These are phyloP conservation scores for Gnathonemus longibarbis DNA, from an alignment of 2,113 vertebrate species.

Conservation along the genomic window DNA sequence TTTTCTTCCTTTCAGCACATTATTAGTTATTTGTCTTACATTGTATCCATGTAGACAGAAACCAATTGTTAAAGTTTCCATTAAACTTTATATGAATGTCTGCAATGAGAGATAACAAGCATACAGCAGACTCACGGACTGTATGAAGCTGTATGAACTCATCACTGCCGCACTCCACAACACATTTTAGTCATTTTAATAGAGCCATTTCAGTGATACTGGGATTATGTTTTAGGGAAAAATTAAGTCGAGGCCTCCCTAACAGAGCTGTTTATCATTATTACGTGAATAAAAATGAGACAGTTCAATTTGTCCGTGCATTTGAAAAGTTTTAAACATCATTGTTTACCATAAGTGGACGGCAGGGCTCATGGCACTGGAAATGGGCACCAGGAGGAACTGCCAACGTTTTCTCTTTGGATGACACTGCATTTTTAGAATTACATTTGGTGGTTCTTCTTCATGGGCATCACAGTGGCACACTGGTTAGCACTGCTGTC, in stretches of 20 bases:
- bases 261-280: constrained; percentile 30
- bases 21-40: not conserved
- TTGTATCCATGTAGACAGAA: not conserved
- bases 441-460: not conserved
- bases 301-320: constrained; percentile 27
- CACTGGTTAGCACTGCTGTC: not conserved
- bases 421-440: not conserved
- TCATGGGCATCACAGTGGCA: not conserved
- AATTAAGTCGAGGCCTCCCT: constrained; percentile 30
- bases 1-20: not conserved
- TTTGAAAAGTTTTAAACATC: constrained; percentile 26
- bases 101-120: constrained; percentile 19
- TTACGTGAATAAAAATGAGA: constrained; percentile 30
- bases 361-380: constrained; percentile 21
- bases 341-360: constrained; percentile 31
- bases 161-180: constrained; percentile 12
- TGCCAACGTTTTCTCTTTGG: constrained; percentile 19
- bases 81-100: not conserved
- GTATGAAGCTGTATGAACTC: constrained; percentile 16
- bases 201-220: constrained; percentile 19
- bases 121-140: not conserved
- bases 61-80: not conserved
- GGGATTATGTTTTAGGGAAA: constrained; percentile 23
- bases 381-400: not conserved
- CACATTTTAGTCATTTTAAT: constrained; percentile 25